These are phyloP conservation scores for Caenorhabditis sp. DNA, from an alignment of 2,888 invertebrate genomes.

Conservation along the genomic window DNA sequence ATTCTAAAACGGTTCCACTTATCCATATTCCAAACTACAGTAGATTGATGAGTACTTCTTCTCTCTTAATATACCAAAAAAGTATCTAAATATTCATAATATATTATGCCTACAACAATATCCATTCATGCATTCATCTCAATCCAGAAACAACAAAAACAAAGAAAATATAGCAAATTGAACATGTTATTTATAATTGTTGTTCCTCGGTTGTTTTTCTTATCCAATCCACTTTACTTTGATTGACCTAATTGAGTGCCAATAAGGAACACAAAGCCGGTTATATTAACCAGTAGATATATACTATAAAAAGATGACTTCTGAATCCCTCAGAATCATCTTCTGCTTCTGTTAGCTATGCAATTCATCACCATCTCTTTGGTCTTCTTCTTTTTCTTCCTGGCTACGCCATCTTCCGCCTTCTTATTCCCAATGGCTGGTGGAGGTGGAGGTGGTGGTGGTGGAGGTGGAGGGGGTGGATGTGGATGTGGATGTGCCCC, in stretches of 20 bases:
- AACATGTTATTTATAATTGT: too few relatives aligned
- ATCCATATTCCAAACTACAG: too few relatives aligned
- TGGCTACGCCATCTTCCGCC: constrained; percentile 11
- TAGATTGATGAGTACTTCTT: too few relatives aligned
- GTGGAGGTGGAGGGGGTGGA: constrained; percentile 22
- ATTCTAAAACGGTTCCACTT: too few relatives aligned
- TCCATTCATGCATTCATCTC: too few relatives aligned
- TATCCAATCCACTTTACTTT: not conserved
- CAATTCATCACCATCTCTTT: constrained; percentile 7
- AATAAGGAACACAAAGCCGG: not conserved
- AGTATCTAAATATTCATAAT: too few relatives aligned
- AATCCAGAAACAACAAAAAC: too few relatives aligned
- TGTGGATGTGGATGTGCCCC: constrained; percentile 31
- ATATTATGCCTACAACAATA: too few relatives aligned
- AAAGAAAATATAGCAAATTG: too few relatives aligned
- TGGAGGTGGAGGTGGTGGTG: constrained; percentile 18
- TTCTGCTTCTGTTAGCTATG: constrained; percentile 18
- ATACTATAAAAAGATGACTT: too few relatives aligned
- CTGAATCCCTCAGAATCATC: not conserved
- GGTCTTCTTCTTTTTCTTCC: constrained; percentile 9
- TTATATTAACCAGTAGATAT: not conserved
- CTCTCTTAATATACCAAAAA: too few relatives aligned
- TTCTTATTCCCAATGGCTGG: constrained; percentile 36
- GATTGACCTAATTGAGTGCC: not conserved
- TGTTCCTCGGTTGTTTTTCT: not conserved